Percentiles rank a stretch among this genome's conserved stretches.
Conservation (phyloP, 2,888 invertebrate genomes). For the Drosophila recens region DNA sequence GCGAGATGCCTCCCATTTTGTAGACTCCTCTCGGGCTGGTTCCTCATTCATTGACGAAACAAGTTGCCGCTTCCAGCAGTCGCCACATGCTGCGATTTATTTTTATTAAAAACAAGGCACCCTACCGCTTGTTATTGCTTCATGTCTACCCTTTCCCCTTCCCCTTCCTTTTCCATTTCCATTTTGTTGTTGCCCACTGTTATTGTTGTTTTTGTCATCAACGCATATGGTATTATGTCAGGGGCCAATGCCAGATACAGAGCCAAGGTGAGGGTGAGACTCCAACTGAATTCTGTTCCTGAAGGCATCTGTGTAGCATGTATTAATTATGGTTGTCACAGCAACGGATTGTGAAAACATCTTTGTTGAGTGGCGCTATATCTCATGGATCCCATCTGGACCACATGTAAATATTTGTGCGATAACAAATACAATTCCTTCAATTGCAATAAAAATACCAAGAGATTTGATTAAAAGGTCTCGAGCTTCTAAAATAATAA, state of each 20-base stretch:
- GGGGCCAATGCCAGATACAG: constrained; percentile 37
- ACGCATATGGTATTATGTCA: constrained; percentile 28
- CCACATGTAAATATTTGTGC: background rate
- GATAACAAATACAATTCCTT: background rate
- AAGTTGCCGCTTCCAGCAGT: constrained; percentile 35
- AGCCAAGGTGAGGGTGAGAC: constrained; percentile 16
- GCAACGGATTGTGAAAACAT: constrained; percentile 52
- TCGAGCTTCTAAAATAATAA: no score
- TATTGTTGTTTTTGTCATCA: constrained; percentile 30
- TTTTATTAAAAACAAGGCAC: constrained; percentile 58
- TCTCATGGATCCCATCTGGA: constrained; percentile 12
- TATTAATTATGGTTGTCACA: constrained; percentile 68
- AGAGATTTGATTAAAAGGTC: no score
- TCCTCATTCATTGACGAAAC: constrained; percentile 37
- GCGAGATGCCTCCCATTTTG: background rate
- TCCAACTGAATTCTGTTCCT: constrained; percentile 25
- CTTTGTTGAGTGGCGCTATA: constrained; percentile 25
- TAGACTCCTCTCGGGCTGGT: background rate
- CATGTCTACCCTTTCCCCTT: constrained; percentile 15
- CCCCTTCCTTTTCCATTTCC: background rate
- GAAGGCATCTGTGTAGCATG: constrained; percentile 47
- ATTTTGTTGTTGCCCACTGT: constrained; percentile 26
- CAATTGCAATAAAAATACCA: background rate
- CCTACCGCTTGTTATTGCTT: constrained; percentile 22
- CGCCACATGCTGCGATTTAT: constrained; percentile 62